Evolutionary conservation across 2,888 invertebrate genomes (phyloP), one percentile per base, ranked within the genome.

Genomic region (Odontomyia ornata): DNA sequence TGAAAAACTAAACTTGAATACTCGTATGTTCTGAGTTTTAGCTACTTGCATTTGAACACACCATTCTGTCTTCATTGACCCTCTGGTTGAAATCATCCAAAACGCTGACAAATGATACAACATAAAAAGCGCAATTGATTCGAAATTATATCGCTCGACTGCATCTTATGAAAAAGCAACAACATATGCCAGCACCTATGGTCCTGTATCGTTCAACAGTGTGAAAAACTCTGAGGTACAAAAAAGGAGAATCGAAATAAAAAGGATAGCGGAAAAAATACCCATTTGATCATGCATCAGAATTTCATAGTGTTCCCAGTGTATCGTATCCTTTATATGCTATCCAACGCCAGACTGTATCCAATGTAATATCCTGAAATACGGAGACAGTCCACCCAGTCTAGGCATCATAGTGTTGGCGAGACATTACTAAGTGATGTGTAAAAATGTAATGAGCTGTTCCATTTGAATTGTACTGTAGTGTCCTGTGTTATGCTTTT

Each of bases 401-500:
- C 65, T 64, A 5, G 36, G 21, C 21, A 28, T 62, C 36, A 65
- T 27, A 15, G 52, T 52, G 52, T 52, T n/a, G n/a, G 15, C n/a
- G 52, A 15, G 30, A 65, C 36, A 65, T 65, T 65, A 65, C 65
- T 65, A 36, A 65, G 65, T 36, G 65, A 65, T 65, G 65, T 65
- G 65, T 65, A 65, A 65, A 65, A 65, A 65, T 65, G 65, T 65
- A 65, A 65, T 65, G 65, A 65, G 65, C 36, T 65, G 27, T 65
- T 65, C 27, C 65, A 65, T 65, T 25, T 30, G 65, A 36, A 21
- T 27, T 36, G 65, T 4, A 27, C 18, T 36, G n/a, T 21, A 25
- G 23, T 23, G 57, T 27, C 23, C 28, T 15, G 62, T 62, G 25
- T 9, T n/a, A 23, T 57, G 18, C 9, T 3, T 36, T 9, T 36